Evolutionary conservation across 2,888 invertebrate genomes (phyloP), one percentile per base, ranked within the genome.

Genomic region (Asteroscopus sphinx): DNA sequence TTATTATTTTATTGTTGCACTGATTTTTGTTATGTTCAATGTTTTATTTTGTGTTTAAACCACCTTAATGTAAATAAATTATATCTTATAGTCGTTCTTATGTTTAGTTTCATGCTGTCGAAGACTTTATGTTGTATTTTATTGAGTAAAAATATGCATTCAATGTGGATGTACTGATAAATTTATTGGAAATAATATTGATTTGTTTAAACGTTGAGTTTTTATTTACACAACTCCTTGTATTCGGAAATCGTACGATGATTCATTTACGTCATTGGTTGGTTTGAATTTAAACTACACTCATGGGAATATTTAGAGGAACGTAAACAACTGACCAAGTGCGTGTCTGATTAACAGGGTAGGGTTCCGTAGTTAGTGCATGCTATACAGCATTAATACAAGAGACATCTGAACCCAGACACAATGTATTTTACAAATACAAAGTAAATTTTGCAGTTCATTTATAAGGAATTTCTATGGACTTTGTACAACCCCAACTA

Each of bases 141-240:
- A 87, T 88, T 80, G 74, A 76, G 68, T 68, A 89, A 87, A 89
- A 80, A 87, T 86, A 85, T 83, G 83, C 92, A 91, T 93, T 93
- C 92, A 86, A 88, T 88, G 91, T 92, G 93, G 92, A 92, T 93
- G 93, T 92, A 92, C 92, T 91, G 93, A 93, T 92, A 93, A 91
- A 83, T 92, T 92, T 92, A 93, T 91, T 92, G 92, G 88, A 93
- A 93, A 93, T 94, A 94, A 93, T 94, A 94, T 93, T 92, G 94
- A 94, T 92, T 93, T 94, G 94, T 94, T 94, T 93, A 93, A 90
- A 90, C 62, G 76, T 72, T 79, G 62, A 72, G 77, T 85, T 65
- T 55, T 63, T 46, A 36, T 65, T 59, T 45, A 13, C 46, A 48
- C 40, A 46, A 25, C 41, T 37, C 7, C 15, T 35, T n/a, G 11